A percentile compares a stretch with the other conserved stretches of the same genome.
phyloP scores from a whole-genome alignment of 2,888 invertebrate species.

The Salpingus planirostris region DNA sequence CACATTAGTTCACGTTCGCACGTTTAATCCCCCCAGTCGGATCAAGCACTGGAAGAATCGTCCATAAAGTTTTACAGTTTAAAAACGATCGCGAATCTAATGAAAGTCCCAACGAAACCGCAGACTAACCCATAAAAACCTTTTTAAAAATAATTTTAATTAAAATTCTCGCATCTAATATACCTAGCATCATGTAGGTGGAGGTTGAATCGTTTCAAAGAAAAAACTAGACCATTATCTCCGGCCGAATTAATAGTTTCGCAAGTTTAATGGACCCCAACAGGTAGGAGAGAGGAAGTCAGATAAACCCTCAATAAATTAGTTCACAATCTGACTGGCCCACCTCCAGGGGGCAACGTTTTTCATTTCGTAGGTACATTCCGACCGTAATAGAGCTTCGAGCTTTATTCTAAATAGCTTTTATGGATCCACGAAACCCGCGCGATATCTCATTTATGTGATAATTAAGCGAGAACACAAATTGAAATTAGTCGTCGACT shows the following conservation, averaged over 20 bases:
- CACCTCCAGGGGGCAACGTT: slow-evolving; percentile 29
- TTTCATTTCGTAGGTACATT: slow-evolving; percentile 32
- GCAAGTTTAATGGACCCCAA: slow-evolving; percentile 15
- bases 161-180: no score
- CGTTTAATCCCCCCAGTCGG: slow-evolving; percentile 10
- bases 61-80: slow-evolving; percentile 1
- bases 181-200: no score
- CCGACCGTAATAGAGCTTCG: slow-evolving; percentile 29
- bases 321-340: slow-evolving; percentile 21
- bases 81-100: no score
- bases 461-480: slow-evolving; percentile 33
- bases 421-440: slow-evolving; percentile 26
- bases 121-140: background rate
- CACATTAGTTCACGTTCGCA: slow-evolving; percentile 15
- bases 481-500: slow-evolving; percentile 33
- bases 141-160: no score
- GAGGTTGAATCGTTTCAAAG: no score
- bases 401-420: slow-evolving; percentile 25
- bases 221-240: no score
- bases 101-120: background rate
- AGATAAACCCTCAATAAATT: slow-evolving; percentile 31
- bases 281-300: slow-evolving; percentile 27
- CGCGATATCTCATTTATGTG: slow-evolving; percentile 31
- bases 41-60: slow-evolving; percentile 10
- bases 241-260: slow-evolving; percentile 14